Base-by-base conservation (phyloP, 2,797 vertebrate genomes). In the Cyclopterus lumpus region DNA sequence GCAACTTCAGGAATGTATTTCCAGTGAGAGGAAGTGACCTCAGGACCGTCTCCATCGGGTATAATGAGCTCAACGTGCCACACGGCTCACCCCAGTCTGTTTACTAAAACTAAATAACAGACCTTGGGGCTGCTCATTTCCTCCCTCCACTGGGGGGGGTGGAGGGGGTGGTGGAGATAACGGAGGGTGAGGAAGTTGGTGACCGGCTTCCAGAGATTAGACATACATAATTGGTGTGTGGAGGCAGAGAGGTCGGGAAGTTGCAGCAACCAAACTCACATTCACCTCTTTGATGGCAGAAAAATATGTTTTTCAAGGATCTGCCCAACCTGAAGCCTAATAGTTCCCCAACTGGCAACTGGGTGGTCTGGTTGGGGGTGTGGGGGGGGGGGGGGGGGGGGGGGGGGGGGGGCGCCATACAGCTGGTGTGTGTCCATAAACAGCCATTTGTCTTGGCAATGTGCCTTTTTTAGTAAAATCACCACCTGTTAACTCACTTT, bases 61-160 rank as follows among this genome's bases (percentile, higher is more conserved):
- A 30, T 88, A 85, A 90, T 84, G 79, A 82, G 83, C 18, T 59
- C 73, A 78, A 80, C 77, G 66, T 87, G 86, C 77, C 75, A 20
- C 24, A 16, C 34, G 4, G 71, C 81, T 61, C 69, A 24, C 26
- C 11, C 55, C 72, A 1, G 34, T 11, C 46, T 86, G 85, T 88
- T 89, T 88, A 85, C 67, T 60, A 30, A 75, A 71, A 2, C 26
- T 28, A 28, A 6, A 26, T 5, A 11, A 18, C 46, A 42, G 53
- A 48, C 58, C 53, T 81, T 36, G 36, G 76, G 77, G 70, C 60
- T 16, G 75, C 79, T 81, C 70, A 77, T 88, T 88, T 88, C 84
- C 81, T 84, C 5, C 85, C 75, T 79, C 5, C 34, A 15, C 6
- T 0, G 1, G 8, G 10, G 10, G 10, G 49, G n/a, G n/a, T 4